Percentiles rank a stretch among this genome's conserved stretches.
phyloP scores from a whole-genome alignment of 2,888 invertebrate species.

The Enchytraeus crypticus region DNA sequence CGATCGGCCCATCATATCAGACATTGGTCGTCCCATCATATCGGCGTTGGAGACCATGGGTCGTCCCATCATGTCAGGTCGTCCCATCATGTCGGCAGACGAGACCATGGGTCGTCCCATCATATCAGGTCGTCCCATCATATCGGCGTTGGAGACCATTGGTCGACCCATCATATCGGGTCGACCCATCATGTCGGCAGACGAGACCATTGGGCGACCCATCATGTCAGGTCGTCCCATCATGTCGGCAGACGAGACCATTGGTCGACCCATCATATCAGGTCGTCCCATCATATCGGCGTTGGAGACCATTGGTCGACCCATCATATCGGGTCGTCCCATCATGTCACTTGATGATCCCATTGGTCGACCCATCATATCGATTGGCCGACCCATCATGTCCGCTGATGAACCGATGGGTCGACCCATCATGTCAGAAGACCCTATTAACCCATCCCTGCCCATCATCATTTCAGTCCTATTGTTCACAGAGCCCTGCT shows the following conservation, averaged over 20 bases:
- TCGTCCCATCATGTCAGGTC: not conserved
- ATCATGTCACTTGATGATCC: not conserved
- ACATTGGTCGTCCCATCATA: not conserved
- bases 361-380: not conserved
- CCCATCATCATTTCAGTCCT: too few relatives aligned
- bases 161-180: not conserved
- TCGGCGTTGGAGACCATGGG: not conserved
- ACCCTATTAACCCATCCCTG: too few relatives aligned
- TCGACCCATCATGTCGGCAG: not conserved
- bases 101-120: not conserved
- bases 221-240: not conserved
- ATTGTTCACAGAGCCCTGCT: not conserved
- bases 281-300: too few relatives aligned
- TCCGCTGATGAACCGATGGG: not conserved
- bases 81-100: not conserved
- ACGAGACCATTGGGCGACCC: not conserved
- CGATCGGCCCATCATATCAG: not conserved
- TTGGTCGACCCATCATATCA: not conserved
- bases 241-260: not conserved
- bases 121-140: not conserved
- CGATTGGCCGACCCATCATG: not conserved
- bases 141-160: not conserved
- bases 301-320: not conserved
- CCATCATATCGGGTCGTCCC: not conserved
- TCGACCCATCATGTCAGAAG: not conserved